Evolutionary conservation across 2,113 vertebrate species (phyloP).

Genomic region (Mustela nigripes): DNA sequence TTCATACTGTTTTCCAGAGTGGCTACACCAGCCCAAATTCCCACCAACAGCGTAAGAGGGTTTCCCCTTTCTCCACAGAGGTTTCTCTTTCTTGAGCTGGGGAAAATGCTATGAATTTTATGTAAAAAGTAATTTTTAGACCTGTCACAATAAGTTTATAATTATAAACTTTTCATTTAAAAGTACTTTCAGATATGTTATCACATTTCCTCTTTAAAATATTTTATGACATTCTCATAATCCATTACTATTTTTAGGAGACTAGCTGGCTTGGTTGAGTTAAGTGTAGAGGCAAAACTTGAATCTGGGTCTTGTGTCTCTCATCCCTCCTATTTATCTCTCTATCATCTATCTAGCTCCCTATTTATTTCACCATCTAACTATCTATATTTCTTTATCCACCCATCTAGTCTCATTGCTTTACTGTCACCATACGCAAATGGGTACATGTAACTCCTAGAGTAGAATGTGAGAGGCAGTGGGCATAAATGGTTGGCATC

Average conservation of each 20-base stretch:
- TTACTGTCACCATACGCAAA: not conserved
- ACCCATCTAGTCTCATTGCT: not conserved
- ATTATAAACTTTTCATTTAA: not conserved
- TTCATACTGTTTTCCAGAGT: not conserved
- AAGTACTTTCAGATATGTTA: not conserved
- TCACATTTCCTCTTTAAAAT: not conserved
- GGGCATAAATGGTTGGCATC: not conserved
- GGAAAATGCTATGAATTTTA: not conserved
- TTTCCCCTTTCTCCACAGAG: not conserved
- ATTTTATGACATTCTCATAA: not conserved
- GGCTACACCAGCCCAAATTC: not conserved
- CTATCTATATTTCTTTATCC: not conserved
- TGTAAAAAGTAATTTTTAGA: constrained; percentile 30
- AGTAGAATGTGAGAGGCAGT: not conserved
- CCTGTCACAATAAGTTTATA: not conserved
- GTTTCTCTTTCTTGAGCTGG: not conserved
- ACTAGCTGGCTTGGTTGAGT: not conserved
- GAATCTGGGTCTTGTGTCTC: not conserved
- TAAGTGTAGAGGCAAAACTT: not conserved
- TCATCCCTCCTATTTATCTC: not conserved
- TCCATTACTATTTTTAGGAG: not conserved
- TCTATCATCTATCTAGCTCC: not conserved
- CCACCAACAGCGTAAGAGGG: not conserved
- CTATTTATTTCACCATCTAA: not conserved
- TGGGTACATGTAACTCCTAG: not conserved